Evolutionary conservation across 2,888 invertebrate genomes (phyloP), one percentile per base, ranked within the genome.

Genomic region (Phengaris alcon): DNA sequence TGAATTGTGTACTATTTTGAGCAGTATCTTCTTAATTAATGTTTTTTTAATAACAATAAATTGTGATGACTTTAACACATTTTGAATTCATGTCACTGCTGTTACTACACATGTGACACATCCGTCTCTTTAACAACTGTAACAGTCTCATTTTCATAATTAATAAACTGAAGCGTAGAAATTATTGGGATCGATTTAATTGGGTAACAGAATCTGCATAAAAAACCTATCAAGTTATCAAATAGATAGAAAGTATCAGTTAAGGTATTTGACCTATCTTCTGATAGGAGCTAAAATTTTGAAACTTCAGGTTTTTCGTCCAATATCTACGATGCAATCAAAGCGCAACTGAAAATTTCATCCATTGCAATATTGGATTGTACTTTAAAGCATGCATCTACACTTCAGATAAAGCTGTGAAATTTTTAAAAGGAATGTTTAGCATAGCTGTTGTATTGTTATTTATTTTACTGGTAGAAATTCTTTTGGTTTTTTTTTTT

Each of bases 291-390:
- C 22, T 8, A 64, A 64, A 64, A 64, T 64, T 64, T 12, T 6
- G 35, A 64, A 12, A 64, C 64, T 35, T 5, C 59, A 15, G 12
- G 12, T 8, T 64, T 64, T 35, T 12, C 10, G 35, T 64, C 35
- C 64, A 35, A 64, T 64, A 64, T 48, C 46, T 69, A 48, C 69
- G 48, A 69, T 48, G 51, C 70, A 70, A 72, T 52, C 72, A 54
- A 35, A 35, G 52, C 3, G 72, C 54, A 52, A 72, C 51, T 72
- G 72, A 52, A 72, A 72, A 72, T 72, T 72, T 52, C 35, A 72
- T 72, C 6, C 54, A 35, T 54, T 72, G 13, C 72, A 54, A 72
- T 72, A 72, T 72, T 72, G 44, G 35, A 72, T 52, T 72, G 52
- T 52, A 22, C 35, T 72, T 72, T 72, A 72, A 54, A 52, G 35